phyloP scores from a whole-genome alignment of 2,888 invertebrate genomes.

The Beris morrisii region DNA sequence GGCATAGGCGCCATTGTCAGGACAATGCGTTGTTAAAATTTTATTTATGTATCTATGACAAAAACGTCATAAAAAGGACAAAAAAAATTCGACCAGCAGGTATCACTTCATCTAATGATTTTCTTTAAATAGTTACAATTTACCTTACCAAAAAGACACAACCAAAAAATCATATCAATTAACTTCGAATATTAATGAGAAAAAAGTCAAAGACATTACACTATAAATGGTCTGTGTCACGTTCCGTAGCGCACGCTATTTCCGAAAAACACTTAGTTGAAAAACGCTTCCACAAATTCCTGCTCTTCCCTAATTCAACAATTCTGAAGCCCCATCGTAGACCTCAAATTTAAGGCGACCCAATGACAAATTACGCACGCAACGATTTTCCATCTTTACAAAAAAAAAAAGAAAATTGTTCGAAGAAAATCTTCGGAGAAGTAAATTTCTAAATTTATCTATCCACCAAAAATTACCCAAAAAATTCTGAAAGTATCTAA shows the following conservation, averaged over 20 bases:
- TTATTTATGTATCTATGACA: conserved; percentile 33
- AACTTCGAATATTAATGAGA: conserved; percentile 19
- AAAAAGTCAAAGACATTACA: conserved; percentile 29
- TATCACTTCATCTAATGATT: too few relatives aligned
- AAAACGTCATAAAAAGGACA: conserved; percentile 26
- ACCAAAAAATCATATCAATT: conserved; percentile 14
- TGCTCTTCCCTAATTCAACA: conserved; percentile 18
- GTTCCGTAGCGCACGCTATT: conserved; percentile 14
- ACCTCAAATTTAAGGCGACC: conserved; percentile 22
- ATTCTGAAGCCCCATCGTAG: conserved; percentile 5
- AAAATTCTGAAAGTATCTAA: too few relatives aligned
- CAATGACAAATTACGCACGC: conserved; percentile 31
- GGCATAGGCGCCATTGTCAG: conserved; percentile 31
- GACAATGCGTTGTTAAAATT: conserved; percentile 33
- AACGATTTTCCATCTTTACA: conserved; percentile 12
- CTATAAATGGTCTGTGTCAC: conserved; percentile 24
- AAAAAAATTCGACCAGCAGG: too few relatives aligned
- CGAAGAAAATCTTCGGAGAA: neutral
- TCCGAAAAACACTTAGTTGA: conserved; percentile 18
- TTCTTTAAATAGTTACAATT: too few relatives aligned
- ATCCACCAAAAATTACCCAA: too few relatives aligned
- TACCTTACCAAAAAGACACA: conserved; percentile 3
- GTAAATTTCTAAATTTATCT: neutral
- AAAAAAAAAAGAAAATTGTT: neutral
- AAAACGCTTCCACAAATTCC: conserved; percentile 7